Evolutionary conservation across 2,888 invertebrate genomes (phyloP).

Genomic region (Agriopis aurantiaria): DNA sequence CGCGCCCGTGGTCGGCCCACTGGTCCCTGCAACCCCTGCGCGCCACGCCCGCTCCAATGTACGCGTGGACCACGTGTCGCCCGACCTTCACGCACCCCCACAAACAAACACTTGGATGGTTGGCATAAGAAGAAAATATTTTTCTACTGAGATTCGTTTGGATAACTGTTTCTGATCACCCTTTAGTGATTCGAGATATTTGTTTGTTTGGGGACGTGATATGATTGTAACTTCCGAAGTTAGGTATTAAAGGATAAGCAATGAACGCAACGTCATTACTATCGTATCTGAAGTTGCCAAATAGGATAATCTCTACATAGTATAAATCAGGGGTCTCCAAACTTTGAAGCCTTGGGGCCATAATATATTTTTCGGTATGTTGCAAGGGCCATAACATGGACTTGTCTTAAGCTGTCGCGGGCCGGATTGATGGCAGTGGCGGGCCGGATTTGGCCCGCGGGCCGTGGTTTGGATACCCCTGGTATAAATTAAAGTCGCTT

Average conservation of each 20-base stretch:
- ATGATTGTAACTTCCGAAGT: neutral
- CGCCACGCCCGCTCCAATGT: constrained; percentile 60
- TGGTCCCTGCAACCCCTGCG: constrained; percentile 50
- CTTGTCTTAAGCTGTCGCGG: too few relatives aligned
- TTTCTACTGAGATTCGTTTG: constrained; percentile 25
- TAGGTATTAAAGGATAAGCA: neutral
- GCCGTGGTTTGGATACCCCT: too few relatives aligned
- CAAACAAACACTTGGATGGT: constrained; percentile 52
- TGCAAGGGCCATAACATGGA: too few relatives aligned
- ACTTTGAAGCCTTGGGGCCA: too few relatives aligned
- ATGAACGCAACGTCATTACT: too few relatives aligned
- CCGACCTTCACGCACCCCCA: constrained; percentile 65
- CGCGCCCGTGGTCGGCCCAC: constrained; percentile 58
- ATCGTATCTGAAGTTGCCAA: neutral
- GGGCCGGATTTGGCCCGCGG: too few relatives aligned
- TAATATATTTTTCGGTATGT: too few relatives aligned
- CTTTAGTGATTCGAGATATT: constrained; percentile 12
- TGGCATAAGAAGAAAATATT: constrained; percentile 26
- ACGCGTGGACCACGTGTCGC: constrained; percentile 68
- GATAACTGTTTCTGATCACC: constrained; percentile 23
- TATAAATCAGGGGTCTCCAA: too few relatives aligned
- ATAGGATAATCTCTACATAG: neutral
- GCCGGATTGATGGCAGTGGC: too few relatives aligned
- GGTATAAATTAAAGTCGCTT: too few relatives aligned
- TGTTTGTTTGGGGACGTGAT: constrained; percentile 4